phyloP scores from a whole-genome alignment of 2,797 vertebrate genomes.

The Gymnothorax reevesii region DNA sequence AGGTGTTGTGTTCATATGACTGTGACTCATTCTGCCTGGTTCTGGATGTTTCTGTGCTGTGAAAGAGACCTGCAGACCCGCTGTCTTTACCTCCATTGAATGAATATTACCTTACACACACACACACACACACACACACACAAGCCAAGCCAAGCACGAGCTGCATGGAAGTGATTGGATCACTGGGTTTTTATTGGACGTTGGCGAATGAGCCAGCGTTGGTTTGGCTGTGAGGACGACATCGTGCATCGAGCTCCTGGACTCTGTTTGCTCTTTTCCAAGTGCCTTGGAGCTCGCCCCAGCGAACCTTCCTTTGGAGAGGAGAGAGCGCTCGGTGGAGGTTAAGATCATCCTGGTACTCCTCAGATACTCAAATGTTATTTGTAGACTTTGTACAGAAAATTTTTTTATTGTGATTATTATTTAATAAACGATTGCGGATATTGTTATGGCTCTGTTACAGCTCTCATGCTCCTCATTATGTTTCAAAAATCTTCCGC shows the following conservation, averaged over 20 bases:
- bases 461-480: conserved; percentile 1
- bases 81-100: conserved; percentile 38
- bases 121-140: conserved; percentile 11
- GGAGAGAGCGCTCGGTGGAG: conserved; percentile 77
- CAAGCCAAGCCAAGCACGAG: background rate
- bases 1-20: conserved; percentile 25
- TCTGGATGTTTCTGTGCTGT: conserved; percentile 8
- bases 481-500: conserved; percentile 1
- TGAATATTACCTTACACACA: conserved; percentile 9
- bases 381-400: conserved; percentile 99
- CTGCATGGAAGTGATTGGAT: background rate
- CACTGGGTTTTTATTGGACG: conserved; percentile 30
- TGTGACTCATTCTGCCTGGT: conserved; percentile 31
- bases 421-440: conserved; percentile 95
- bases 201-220: conserved; percentile 38
- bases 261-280: conserved; percentile 79
- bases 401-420: conserved; percentile 83
- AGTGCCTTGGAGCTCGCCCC: conserved; percentile 89
- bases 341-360: conserved; percentile 69
- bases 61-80: conserved; percentile 38
- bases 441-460: conserved; percentile 47
- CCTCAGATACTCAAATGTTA: conserved; percentile 82
- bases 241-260: conserved; percentile 54
- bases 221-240: conserved; percentile 46
- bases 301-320: conserved; percentile 74